Conservation (phyloP, 2,888 invertebrate genomes). For the Phanerotoma sp. region DNA sequence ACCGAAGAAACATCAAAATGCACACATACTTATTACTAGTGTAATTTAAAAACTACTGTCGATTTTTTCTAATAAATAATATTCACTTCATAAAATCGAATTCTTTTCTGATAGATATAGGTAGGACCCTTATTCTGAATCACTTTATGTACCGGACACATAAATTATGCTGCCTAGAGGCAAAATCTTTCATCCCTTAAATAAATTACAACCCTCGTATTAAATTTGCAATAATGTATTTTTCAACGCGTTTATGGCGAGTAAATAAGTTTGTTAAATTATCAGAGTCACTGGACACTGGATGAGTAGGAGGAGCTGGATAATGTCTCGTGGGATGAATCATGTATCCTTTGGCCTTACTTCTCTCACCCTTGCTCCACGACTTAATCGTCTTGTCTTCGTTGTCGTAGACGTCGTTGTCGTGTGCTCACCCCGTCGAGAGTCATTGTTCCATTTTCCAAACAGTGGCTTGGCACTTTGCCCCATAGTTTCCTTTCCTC, state of each 20-base stretch:
- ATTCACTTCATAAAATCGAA: no score
- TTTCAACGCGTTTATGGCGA: constrained; percentile 5
- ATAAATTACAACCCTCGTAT: constrained; percentile 12
- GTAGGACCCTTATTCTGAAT: no score
- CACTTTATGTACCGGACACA: no score
- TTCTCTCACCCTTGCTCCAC: background rate
- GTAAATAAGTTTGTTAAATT: constrained; percentile 9
- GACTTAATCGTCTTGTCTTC: background rate
- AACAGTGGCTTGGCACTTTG: constrained; percentile 32
- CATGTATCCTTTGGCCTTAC: background rate
- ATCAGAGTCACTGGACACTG: background rate
- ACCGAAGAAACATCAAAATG: no score
- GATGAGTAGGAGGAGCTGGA: background rate
- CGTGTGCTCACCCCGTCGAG: constrained; percentile 8
- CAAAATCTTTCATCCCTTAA: background rate
- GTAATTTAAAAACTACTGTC: no score
- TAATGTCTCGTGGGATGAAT: background rate
- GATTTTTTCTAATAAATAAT: no score
- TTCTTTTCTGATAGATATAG: no score
- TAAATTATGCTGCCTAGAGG: background rate
- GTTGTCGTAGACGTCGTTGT: no score
- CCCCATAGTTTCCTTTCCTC: constrained; percentile 21
- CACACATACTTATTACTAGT: no score
- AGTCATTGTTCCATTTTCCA: constrained; percentile 32
- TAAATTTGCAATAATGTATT: constrained; percentile 17